Evolutionary conservation across 2,888 invertebrate species (phyloP).

Genomic region (Melanophora roralis): DNA sequence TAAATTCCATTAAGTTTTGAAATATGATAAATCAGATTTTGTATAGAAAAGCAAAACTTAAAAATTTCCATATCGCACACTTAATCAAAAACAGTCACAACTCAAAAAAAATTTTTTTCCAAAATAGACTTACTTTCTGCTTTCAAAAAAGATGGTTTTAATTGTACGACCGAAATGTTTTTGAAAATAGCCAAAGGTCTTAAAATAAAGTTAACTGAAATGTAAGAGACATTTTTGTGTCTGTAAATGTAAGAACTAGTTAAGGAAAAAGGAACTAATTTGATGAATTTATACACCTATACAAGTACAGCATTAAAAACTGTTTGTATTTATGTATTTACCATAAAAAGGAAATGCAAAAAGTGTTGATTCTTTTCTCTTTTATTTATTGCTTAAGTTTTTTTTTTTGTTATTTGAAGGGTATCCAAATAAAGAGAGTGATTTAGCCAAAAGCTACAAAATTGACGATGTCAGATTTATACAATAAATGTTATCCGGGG

Average conservation of each 20-base stretch:
- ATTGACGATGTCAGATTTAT: slow-evolving; percentile 50
- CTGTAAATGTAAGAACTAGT: no score
- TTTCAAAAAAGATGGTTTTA: no score
- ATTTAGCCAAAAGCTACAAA: slow-evolving; percentile 50
- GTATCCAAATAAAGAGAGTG: slow-evolving; percentile 9
- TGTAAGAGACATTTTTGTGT: no score
- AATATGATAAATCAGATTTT: slow-evolving; percentile 39
- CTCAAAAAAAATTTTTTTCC: not conserved
- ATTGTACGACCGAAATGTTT: no score
- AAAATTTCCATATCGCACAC: not conserved
- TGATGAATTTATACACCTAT: no score
- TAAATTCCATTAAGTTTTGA: no score
- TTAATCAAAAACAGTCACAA: no score
- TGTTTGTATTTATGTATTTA: not conserved
- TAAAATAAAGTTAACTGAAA: no score
- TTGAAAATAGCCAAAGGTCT: no score
- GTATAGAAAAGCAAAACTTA: not conserved
- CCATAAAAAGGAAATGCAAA: not conserved
- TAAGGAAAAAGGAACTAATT: no score
- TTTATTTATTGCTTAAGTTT: slow-evolving; percentile 10
- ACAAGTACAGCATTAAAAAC: no score
- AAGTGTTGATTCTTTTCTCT: slow-evolving; percentile 25
- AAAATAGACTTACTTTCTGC: no score
- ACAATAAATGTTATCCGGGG: slow-evolving; percentile 35
- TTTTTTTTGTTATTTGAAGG: slow-evolving; percentile 32